A percentile compares a stretch with the other conserved stretches of the same genome.
These are phyloP conservation scores for Zygaena filipendulae DNA, from an alignment of 2,888 invertebrate genomes.

Conservation along the genomic window DNA sequence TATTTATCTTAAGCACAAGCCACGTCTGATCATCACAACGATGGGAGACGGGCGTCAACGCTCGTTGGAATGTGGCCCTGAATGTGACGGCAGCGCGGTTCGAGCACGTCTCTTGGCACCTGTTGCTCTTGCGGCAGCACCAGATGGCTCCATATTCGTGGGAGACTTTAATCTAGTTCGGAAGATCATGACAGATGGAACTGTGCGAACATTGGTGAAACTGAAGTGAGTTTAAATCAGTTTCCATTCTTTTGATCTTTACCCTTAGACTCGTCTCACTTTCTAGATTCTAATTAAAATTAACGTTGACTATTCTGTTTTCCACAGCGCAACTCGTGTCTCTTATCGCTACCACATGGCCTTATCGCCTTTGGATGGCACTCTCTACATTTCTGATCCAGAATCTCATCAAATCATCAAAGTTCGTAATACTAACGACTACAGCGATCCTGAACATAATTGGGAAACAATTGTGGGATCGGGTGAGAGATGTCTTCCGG, in stretches of 20 bases:
- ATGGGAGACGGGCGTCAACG: constrained; percentile 94
- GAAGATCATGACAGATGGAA: constrained; percentile 86
- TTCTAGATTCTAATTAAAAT: no score
- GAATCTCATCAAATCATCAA: constrained; percentile 94
- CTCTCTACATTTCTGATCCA: constrained; percentile 95
- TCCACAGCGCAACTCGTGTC: constrained; percentile 86
- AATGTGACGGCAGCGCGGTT: constrained; percentile 82
- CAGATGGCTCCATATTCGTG: constrained; percentile 94
- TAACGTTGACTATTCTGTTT: no score
- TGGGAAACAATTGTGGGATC: constrained; percentile 97
- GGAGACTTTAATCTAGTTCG: constrained; percentile 96
- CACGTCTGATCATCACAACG: constrained; percentile 88
- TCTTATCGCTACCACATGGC: constrained; percentile 98
- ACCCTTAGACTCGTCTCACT: background rate
- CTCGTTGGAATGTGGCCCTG: constrained; percentile 80
- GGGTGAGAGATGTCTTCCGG: constrained; percentile 92
- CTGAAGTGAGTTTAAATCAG: constrained; percentile 76
- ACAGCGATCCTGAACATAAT: constrained; percentile 87
- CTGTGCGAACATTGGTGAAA: constrained; percentile 81
- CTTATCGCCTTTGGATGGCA: constrained; percentile 92
- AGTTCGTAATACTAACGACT: constrained; percentile 85
- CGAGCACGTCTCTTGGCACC: constrained; percentile 90
- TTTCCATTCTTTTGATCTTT: background rate
- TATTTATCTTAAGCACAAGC: constrained; percentile 93
- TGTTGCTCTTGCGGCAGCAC: constrained; percentile 89